phyloP scores from a whole-genome alignment of 37 sponge, comb jelly and placozoan species.

The Amphimedon queenslandica region DNA sequence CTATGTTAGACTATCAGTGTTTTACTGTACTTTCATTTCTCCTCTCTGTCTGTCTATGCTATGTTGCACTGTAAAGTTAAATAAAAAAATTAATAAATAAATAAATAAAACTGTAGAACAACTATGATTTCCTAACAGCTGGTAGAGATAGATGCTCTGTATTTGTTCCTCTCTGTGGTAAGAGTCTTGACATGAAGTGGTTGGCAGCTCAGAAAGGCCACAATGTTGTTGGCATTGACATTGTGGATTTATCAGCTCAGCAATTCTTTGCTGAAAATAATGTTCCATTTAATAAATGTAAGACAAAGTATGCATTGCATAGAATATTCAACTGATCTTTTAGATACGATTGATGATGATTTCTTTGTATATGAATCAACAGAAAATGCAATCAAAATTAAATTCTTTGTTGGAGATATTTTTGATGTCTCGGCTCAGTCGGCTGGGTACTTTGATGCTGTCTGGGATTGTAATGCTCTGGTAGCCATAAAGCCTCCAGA shows the following conservation, averaged over 20 bases:
- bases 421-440: conserved; percentile 22
- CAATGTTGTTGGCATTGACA: conserved; percentile 50
- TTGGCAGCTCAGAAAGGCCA: conserved; percentile 38
- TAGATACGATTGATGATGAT: not conserved
- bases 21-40: too few relatives aligned
- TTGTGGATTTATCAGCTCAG: conserved; percentile 34
- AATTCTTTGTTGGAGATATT: conserved; percentile 46
- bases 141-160: conserved; percentile 1
- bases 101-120: too few relatives aligned
- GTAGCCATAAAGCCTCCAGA: conserved; percentile 33
- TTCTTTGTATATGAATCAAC: conserved; percentile 31
- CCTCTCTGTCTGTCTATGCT: too few relatives aligned
- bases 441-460: conserved; percentile 62
- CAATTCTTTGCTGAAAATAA: conserved; percentile 42
- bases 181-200: conserved; percentile 49
- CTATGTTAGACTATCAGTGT: too few relatives aligned
- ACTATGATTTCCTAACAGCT: not conserved
- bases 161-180: conserved; percentile 68
- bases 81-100: too few relatives aligned
- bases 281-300: conserved; percentile 26
- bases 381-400: conserved; percentile 32
- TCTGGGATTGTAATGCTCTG: conserved; percentile 61
- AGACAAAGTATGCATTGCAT: not conserved
- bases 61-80: too few relatives aligned
- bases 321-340: too few relatives aligned